A percentile compares a stretch with the other conserved stretches of the same genome.
Evolutionary conservation across 2,797 vertebrate species (phyloP).

Genomic region (Merluccius polli): DNA sequence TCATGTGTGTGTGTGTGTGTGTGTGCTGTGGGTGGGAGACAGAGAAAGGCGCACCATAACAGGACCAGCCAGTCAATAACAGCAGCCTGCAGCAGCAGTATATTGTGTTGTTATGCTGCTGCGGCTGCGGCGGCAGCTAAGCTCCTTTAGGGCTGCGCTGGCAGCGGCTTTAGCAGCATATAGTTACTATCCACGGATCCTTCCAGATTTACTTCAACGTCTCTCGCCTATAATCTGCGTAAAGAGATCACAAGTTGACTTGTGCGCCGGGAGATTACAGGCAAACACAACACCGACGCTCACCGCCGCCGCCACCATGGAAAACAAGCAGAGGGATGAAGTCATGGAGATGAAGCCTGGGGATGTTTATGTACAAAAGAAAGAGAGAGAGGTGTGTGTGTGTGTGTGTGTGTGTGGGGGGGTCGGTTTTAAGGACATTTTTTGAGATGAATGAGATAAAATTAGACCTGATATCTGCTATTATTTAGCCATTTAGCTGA

Average conservation of each 20-base stretch:
- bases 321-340: constrained; percentile 29
- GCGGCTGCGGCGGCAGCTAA: constrained; percentile 45
- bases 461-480: too few species aligned
- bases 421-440: background rate
- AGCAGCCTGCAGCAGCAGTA: background rate
- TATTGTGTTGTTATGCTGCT: constrained; percentile 54
- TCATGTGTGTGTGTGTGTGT: too few species aligned
- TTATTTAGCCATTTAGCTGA: too few species aligned
- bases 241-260: constrained; percentile 49
- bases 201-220: constrained; percentile 54
- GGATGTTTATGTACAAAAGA: background rate
- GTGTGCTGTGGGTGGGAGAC: too few species aligned
- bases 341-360: background rate
- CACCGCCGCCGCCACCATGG: constrained; percentile 6
- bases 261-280: constrained; percentile 56
- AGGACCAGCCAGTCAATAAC: constrained; percentile 4
- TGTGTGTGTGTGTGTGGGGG: background rate
- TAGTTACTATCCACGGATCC: constrained; percentile 49
- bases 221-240: constrained; percentile 55
- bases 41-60: too few species aligned
- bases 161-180: constrained; percentile 39
- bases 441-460: background rate
- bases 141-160: constrained; percentile 46
- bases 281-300: constrained; percentile 31
- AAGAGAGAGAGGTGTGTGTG: background rate